A percentile compares a stretch with the other conserved stretches of the same genome.
Evolutionary conservation across 2,797 vertebrate species (phyloP).

Genomic region (Microctenopoma stevenorrisi): DNA sequence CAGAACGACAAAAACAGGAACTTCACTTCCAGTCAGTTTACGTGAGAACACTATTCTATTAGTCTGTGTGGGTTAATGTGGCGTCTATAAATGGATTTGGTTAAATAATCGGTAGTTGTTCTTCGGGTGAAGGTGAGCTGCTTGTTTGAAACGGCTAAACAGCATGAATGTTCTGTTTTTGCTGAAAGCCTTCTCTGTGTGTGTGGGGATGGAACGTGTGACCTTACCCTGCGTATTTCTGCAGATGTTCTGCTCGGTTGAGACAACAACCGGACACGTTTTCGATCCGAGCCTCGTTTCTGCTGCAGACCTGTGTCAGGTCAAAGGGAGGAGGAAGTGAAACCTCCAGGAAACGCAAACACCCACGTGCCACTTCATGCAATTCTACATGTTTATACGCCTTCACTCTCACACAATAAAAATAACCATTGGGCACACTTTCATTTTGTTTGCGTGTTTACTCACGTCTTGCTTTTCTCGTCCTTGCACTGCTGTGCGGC

Average conservation of each 20-base stretch:
- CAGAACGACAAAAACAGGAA: background rate
- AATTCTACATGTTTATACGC: background rate
- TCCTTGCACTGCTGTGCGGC: background rate
- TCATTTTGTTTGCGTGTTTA: no score
- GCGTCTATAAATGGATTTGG: background rate
- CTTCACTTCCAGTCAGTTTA: no score
- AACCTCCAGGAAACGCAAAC: slow-evolving; percentile 30
- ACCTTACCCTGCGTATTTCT: background rate
- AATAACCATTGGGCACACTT: background rate
- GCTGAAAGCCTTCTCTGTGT: no score
- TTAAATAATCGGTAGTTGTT: background rate
- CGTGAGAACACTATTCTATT: no score
- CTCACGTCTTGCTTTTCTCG: background rate
- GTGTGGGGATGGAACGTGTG: background rate
- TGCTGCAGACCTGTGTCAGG: background rate
- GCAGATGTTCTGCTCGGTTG: background rate
- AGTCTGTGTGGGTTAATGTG: no score
- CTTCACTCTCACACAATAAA: no score
- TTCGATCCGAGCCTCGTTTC: no score
- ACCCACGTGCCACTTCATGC: background rate
- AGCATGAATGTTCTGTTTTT: no score
- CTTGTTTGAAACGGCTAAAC: no score
- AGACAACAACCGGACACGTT: background rate
- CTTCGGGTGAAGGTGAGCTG: no score
- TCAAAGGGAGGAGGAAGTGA: slow-evolving; percentile 32